These are phyloP conservation scores for Telenomus remus DNA, from an alignment of 1,140 invertebrate species.

Conservation along the genomic window DNA sequence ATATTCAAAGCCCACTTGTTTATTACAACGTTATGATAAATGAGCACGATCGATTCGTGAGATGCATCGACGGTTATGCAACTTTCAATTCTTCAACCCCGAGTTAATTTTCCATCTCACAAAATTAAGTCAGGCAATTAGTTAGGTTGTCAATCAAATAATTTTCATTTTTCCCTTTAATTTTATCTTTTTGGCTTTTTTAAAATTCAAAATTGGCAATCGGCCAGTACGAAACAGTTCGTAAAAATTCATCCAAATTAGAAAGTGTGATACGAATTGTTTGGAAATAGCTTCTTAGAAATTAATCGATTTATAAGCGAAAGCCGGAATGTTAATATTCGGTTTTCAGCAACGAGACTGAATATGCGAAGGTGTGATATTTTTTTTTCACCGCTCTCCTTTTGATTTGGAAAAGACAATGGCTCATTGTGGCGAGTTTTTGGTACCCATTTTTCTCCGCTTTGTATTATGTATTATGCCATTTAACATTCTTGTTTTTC, in stretches of 20 bases:
- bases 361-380: slow-evolving; percentile 19
- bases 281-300: slow-evolving; percentile 51
- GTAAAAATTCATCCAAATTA: slow-evolving; percentile 53
- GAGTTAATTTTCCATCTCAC: too few relatives aligned
- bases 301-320: slow-evolving; percentile 59
- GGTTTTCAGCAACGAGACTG: slow-evolving; percentile 44
- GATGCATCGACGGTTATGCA: too few relatives aligned
- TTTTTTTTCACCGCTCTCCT: slow-evolving; percentile 21
- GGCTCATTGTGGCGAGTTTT: background rate
- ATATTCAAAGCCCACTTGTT: slow-evolving; percentile 17
- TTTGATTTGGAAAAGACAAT: slow-evolving; percentile 17
- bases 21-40: slow-evolving; percentile 21
- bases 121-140: too few relatives aligned
- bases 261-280: slow-evolving; percentile 55
- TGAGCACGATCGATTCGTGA: background rate
- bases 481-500: too few relatives aligned
- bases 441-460: background rate
- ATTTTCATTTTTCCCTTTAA: slow-evolving; percentile 10
- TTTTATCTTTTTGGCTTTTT: too few relatives aligned
- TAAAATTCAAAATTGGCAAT: too few relatives aligned
- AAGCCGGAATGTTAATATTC: slow-evolving; percentile 51
- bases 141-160: too few relatives aligned
- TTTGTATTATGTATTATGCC: background rate
- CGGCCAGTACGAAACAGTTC: background rate
- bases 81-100: too few relatives aligned